A percentile compares a stretch with the other conserved stretches of the same genome.
Evolutionary conservation across 2,797 vertebrate species (phyloP).

Genomic region (Capromys pilorides): DNA sequence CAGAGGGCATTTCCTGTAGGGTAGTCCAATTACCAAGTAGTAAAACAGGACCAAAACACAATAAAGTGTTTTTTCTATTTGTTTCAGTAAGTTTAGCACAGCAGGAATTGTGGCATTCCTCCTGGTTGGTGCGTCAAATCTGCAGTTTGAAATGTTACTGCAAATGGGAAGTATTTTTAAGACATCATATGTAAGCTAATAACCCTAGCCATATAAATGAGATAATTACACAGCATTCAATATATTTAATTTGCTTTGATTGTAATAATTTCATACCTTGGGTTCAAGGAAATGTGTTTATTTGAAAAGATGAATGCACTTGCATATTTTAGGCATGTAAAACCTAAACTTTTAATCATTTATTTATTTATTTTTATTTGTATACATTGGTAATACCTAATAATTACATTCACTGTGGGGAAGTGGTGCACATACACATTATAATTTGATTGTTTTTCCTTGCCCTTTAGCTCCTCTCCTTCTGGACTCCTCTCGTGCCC

Average conservation of each 20-base stretch:
- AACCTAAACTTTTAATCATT: neutral
- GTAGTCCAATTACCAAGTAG: constrained; percentile 87
- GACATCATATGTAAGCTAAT: constrained; percentile 83
- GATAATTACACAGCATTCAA: constrained; percentile 78
- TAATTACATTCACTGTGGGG: neutral
- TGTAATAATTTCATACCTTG: constrained; percentile 78
- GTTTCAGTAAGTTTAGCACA: constrained; percentile 90
- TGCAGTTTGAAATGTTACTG: constrained; percentile 83
- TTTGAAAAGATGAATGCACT: constrained; percentile 65
- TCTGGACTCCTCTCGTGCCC: neutral
- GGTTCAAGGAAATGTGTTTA: constrained; percentile 73
- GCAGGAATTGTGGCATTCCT: constrained; percentile 83
- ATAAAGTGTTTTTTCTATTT: constrained; percentile 87
- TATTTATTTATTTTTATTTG: neutral
- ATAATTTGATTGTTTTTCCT: neutral
- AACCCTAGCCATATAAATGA: constrained; percentile 79
- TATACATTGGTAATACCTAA: neutral
- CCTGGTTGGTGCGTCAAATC: constrained; percentile 83
- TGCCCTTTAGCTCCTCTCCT: neutral
- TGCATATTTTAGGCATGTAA: constrained; percentile 50
- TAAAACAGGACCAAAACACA: constrained; percentile 85
- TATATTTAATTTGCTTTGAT: constrained; percentile 79
- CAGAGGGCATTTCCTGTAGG: constrained; percentile 82
- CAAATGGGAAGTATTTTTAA: constrained; percentile 84
- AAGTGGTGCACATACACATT: neutral